Conservation (phyloP, 2,888 invertebrate species). For the Panopea generosa region DNA sequence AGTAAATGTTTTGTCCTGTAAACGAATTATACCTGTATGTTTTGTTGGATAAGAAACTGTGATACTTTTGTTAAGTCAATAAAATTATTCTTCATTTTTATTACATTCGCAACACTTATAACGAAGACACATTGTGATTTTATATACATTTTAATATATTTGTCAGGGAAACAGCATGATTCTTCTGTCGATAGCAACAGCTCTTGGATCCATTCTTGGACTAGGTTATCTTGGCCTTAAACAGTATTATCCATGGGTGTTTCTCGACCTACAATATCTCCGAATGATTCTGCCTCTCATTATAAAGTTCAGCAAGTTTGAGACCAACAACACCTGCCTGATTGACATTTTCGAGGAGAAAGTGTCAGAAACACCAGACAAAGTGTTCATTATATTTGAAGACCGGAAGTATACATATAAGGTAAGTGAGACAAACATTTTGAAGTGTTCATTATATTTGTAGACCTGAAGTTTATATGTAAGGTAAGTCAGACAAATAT, state of each 20-base stretch:
- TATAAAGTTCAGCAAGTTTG: background rate
- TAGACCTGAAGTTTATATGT: too few species aligned
- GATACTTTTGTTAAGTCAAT: too few species aligned
- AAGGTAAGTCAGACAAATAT: too few species aligned
- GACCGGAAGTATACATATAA: slow-evolving; percentile 72
- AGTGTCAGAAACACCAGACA: slow-evolving; percentile 64
- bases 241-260: slow-evolving; percentile 31
- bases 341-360: slow-evolving; percentile 74
- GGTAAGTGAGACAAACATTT: too few species aligned
- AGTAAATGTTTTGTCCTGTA: too few species aligned
- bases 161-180: slow-evolving; percentile 4
- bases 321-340: slow-evolving; percentile 26
- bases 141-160: too few species aligned
- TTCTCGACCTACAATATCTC: slow-evolving; percentile 28
- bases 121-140: too few species aligned
- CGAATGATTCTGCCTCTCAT: slow-evolving; percentile 6
- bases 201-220: slow-evolving; percentile 10
- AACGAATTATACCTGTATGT: too few species aligned
- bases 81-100: too few species aligned
- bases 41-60: too few species aligned
- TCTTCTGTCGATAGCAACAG: slow-evolving; percentile 11
- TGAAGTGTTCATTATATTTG: too few species aligned
- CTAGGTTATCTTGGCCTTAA: slow-evolving; percentile 8
- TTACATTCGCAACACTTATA: too few species aligned
- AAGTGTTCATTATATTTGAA: slow-evolving; percentile 71